Percentiles rank a stretch among this genome's conserved stretches.
These are phyloP conservation scores for Plutomurus gul DNA, from an alignment of 1,140 invertebrate genomes.

Conservation along the genomic window DNA sequence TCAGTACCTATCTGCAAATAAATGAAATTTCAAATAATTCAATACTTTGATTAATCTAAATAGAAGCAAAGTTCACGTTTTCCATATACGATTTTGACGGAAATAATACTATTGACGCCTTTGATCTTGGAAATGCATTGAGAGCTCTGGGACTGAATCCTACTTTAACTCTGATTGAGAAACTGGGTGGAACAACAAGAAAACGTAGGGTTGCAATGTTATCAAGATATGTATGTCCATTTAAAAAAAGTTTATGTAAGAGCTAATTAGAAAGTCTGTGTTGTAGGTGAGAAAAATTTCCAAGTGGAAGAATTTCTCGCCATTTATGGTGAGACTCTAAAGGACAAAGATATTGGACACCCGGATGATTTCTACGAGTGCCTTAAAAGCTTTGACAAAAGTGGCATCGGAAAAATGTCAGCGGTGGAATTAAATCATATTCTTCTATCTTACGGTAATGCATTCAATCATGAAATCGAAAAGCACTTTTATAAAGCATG, in stretches of 20 bases:
- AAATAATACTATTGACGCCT: constrained; percentile 76
- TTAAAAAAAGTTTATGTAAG: neutral
- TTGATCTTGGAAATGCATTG: constrained; percentile 85
- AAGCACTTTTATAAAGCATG: too few relatives aligned
- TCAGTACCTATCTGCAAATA: too few relatives aligned
- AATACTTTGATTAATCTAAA: too few relatives aligned
- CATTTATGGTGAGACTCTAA: constrained; percentile 72
- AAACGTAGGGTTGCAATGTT: constrained; percentile 67
- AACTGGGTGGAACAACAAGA: constrained; percentile 93
- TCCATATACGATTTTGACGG: constrained; percentile 87
- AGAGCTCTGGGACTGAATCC: constrained; percentile 81
- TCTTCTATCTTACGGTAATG: constrained; percentile 84
- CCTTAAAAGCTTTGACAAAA: constrained; percentile 98
- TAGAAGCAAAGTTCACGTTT: constrained; percentile 84
- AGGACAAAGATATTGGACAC: constrained; percentile 92
- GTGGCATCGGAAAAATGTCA: constrained; percentile 95
- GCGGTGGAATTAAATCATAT: constrained; percentile 95
- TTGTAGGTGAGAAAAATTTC: constrained; percentile 73
- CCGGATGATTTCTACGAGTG: constrained; percentile 99
- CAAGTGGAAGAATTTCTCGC: constrained; percentile 96
- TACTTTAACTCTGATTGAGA: constrained; percentile 84
- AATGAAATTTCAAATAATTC: neutral
- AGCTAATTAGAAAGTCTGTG: neutral
- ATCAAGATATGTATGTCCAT: neutral
- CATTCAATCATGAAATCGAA: too few relatives aligned